Base-by-base conservation (phyloP, 2,797 vertebrate species). In the Intellagama lesueurii region DNA sequence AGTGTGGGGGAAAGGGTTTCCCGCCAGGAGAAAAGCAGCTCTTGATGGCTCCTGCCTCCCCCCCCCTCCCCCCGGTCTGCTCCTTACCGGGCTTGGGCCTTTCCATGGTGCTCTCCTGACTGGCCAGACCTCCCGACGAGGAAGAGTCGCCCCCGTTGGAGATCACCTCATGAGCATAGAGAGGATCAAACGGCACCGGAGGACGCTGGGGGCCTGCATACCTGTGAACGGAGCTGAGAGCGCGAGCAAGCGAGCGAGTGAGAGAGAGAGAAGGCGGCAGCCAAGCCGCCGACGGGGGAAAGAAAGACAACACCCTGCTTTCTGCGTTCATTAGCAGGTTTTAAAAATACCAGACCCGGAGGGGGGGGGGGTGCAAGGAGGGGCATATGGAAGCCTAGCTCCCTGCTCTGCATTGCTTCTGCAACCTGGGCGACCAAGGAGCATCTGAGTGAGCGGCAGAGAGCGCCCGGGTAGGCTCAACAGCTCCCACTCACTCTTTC, bases 31-130 rank as follows among this genome's bases (percentile, higher is more conserved):
- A 2, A 26, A 79, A 47, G 24, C 47, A 5, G 0, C 16, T 30
- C 40, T 44, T 0, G 0, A 17, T 8, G n/a, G 19, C 40, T 40
- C 11, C 60, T 7, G 7, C 22, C 7, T 12, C 12, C 28, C 19
- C 32, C 64, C 24, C 14, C 1, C 22, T 8, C n/a, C 78, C 49
- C 11, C 9, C 1, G 11, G 4, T 14, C 32, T 32, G 4, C 0
- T 66, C 14, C 91, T 93, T 97, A 99, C 98, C 98, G 86, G 98
- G 96, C 94, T 98, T 98, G 95, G 97, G 96, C 89, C 98, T 97
- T 93, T 99, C 98, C 97, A 98, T 98, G 30, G 98, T 98, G 95
- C 98, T 98, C 3, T 98, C 98, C 96, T 98, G 98, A 92, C 98
- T 98, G 87, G 98, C 98, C 94, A 98, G 97, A 86, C 98, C 98